These are phyloP conservation scores for Ciconia boyciana DNA, from an alignment of 2,113 vertebrate species.

Conservation along the genomic window DNA sequence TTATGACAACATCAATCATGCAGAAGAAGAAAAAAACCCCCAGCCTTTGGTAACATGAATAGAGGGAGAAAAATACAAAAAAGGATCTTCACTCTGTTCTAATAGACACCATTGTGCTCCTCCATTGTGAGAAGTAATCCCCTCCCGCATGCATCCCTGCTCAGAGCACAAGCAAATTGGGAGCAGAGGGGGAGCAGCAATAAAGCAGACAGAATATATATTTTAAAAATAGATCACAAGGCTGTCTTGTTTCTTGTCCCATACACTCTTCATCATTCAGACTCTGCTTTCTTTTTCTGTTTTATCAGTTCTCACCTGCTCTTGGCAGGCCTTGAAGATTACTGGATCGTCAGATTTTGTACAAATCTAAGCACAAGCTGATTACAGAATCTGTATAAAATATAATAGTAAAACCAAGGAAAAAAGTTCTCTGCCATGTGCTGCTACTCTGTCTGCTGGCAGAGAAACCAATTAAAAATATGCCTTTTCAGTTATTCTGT, in stretches of 20 bases:
- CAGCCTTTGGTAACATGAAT: background rate
- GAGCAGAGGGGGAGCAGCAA: background rate
- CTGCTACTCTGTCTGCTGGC: background rate
- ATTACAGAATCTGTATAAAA: background rate
- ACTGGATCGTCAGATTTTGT: background rate
- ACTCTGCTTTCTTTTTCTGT: background rate
- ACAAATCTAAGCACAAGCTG: background rate
- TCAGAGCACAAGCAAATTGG: background rate
- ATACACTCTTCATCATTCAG: background rate
- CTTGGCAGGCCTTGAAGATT: background rate
- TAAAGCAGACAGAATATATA: background rate
- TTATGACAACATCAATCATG: background rate
- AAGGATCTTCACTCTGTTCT: background rate
- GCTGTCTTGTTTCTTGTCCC: background rate
- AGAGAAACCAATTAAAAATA: background rate
- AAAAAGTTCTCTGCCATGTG: background rate
- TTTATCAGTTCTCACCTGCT: background rate
- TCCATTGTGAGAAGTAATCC: slow-evolving; percentile 30
- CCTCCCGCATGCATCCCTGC: background rate
- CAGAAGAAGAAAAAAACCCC: background rate
- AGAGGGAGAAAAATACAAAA: background rate
- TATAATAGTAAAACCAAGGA: background rate
- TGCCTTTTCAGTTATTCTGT: background rate
- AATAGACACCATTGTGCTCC: background rate
- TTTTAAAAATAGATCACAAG: slow-evolving; percentile 40